Conservation (phyloP, 2,797 vertebrate species). For the Thripadectes ignobilis region DNA sequence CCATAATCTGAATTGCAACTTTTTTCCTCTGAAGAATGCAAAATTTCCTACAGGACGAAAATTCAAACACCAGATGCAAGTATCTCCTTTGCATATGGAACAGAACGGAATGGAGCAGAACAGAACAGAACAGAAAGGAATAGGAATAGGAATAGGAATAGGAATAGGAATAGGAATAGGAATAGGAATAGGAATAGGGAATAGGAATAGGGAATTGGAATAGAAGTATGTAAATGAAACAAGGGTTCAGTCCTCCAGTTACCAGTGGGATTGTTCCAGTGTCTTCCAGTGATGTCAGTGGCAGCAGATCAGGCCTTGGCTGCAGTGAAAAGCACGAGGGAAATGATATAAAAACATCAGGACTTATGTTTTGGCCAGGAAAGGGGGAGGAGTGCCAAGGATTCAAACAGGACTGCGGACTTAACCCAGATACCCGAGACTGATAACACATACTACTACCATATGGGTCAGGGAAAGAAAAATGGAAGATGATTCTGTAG, state of each 20-base stretch:
- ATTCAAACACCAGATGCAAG: not conserved
- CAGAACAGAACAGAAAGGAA: not conserved
- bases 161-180: no score
- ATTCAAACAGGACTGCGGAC: not conserved
- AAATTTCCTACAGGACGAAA: not conserved
- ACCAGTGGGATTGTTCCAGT: not conserved
- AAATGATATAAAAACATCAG: not conserved
- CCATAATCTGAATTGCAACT: not conserved
- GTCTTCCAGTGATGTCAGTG: not conserved
- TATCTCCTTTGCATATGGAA: not conserved
- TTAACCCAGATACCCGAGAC: not conserved
- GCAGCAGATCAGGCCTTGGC: not conserved
- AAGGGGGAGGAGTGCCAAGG: not conserved
- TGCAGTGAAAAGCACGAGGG: not conserved
- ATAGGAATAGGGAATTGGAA: no score
- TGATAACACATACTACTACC: not conserved
- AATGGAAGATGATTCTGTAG: not conserved
- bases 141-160: not conserved
- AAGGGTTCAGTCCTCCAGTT: not conserved
- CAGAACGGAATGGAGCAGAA: not conserved
- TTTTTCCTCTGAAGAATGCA: not conserved
- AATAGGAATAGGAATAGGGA: not conserved
- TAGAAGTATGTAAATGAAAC: not conserved
- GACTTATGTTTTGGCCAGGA: not conserved
- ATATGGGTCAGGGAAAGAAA: not conserved